Conservation (phyloP, 1,140 invertebrate species). For the Scaptomyza montana region DNA sequence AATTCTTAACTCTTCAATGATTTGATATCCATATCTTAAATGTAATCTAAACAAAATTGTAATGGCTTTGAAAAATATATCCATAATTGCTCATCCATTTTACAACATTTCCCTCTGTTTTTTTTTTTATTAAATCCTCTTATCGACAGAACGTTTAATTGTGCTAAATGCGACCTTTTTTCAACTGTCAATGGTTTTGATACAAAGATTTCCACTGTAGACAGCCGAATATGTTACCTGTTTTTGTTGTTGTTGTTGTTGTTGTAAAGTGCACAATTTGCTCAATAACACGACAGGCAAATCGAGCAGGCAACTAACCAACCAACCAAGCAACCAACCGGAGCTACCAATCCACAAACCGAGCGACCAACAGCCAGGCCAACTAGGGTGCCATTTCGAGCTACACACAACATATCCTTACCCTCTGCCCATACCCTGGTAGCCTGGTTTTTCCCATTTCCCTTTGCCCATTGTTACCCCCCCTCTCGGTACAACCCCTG, state of each 20-base stretch:
- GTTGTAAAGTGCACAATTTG: constrained; percentile 74
- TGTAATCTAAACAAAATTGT: too few relatives aligned
- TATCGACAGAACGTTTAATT: constrained; percentile 13
- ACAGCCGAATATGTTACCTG: constrained; percentile 28
- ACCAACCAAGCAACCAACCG: constrained; percentile 2
- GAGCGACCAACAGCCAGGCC: constrained; percentile 32
- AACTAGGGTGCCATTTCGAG: constrained; percentile 63
- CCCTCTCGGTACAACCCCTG: constrained; percentile 52
- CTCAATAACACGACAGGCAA: constrained; percentile 75
- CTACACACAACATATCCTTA: constrained; percentile 9
- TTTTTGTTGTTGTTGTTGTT: background rate
- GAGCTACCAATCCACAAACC: constrained; percentile 8
- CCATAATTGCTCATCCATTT: background rate
- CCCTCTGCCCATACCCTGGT: background rate
- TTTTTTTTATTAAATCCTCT: background rate
- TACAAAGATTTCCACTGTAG: constrained; percentile 23
- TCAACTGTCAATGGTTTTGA: constrained; percentile 38
- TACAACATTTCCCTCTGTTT: too few relatives aligned
- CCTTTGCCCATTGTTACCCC: background rate
- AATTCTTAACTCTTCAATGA: too few relatives aligned
- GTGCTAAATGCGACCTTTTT: constrained; percentile 25
- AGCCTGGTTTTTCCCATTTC: background rate
- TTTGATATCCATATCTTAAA: too few relatives aligned
- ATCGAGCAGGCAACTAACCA: constrained; percentile 58
- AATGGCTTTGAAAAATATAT: too few relatives aligned